Base-by-base conservation (phyloP, 2,113 vertebrate genomes). In the Fukomys damarensis region DNA sequence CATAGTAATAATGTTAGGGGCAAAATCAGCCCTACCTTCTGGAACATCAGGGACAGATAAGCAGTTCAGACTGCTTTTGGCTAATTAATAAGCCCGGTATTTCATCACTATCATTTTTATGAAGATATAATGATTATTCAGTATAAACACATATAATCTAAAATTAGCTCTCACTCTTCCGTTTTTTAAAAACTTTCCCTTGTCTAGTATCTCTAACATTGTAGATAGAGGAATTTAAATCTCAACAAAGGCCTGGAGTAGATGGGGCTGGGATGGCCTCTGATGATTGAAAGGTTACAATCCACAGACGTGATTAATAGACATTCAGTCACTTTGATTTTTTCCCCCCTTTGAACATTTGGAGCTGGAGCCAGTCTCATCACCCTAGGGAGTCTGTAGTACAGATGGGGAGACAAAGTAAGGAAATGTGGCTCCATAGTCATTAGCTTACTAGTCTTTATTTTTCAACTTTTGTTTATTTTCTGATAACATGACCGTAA, bases 381-480 rank as follows among this genome's bases (percentile, higher is more conserved):
- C 89, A 80, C 17, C 59, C 93, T 86, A 65, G 91, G 87, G 92
- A 95, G 86, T 90, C 77, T 61, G 87, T 38, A 87, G 59, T 46
- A 84, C 92, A 2, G 4, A 46, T 20, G 20, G 1, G 0, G 3
- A 93, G 84, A 82, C 86, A n/a, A 30, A 52, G 59, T 91, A 85
- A 83, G 94, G 93, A 84, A 89, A 54, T 38, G 63, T 72, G 96
- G 79, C 96, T 96, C 86, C 70, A 0, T 35, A 35, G n/a, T 88
- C 89, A 96, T 93, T 49, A 66, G 28, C 38, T 68, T 92, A 65
- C 38, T 59, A 11, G 41, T 59, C 68, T 96, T 95, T 85, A 56
- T 87, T 96, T 97, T 96, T 68, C 87, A 82, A 24, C 81, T 66
- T 70, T 91, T 86, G 91, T 94, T 98, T 52, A 89, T 91, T 97